phyloP scores from a whole-genome alignment of 1,140 invertebrate genomes.

The Lepidurus arcticus region DNA sequence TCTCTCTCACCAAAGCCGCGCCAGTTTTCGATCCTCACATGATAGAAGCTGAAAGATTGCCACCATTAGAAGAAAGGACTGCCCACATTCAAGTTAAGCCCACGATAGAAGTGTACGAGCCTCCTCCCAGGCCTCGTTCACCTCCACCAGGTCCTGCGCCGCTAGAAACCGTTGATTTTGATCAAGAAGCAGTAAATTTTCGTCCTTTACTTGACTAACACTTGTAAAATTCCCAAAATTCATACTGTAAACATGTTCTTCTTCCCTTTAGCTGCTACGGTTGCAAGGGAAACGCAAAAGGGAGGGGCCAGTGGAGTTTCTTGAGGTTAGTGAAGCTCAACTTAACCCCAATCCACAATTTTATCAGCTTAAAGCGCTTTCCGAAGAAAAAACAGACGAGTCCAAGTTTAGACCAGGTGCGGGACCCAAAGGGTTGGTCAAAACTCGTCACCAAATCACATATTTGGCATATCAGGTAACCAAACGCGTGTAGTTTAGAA shows the following conservation, averaged over 20 bases:
- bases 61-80: background rate
- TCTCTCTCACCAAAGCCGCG: constrained; percentile 28
- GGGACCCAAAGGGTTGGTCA: constrained; percentile 25
- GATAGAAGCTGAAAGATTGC: background rate
- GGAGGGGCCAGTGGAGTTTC: constrained; percentile 18
- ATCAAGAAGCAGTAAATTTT: constrained; percentile 27
- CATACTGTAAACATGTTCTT: background rate
- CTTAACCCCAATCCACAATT: constrained; percentile 29
- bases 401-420: constrained; percentile 22
- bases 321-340: constrained; percentile 27
- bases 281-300: constrained; percentile 31
- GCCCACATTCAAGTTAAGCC: background rate
- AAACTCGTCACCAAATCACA: constrained; percentile 86
- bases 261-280: constrained; percentile 23
- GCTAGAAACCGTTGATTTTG: background rate
- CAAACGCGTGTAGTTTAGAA: background rate
- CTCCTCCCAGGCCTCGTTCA: background rate
- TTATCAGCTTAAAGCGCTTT: constrained; percentile 30
- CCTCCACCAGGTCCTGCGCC: background rate
- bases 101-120: background rate
- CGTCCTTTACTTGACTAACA: background rate
- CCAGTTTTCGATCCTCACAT: constrained; percentile 1
- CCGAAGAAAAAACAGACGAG: constrained; percentile 28
- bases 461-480: constrained; percentile 79
- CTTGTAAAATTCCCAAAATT: background rate